Base-by-base conservation (phyloP, 2,113 vertebrate species). In the Pagrus major region DNA sequence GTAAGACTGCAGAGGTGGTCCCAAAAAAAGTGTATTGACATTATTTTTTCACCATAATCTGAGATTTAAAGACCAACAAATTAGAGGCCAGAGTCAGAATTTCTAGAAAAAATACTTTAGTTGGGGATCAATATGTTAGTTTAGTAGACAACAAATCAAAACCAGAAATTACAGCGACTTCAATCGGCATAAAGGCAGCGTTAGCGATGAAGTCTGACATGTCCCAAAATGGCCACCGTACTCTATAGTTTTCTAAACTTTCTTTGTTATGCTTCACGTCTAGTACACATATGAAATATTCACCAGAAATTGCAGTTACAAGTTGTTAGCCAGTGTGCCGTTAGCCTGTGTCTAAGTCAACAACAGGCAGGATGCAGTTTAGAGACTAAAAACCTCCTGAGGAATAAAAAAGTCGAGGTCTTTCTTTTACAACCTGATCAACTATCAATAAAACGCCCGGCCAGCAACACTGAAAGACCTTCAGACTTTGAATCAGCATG, bases 331-430 rank as follows among this genome's bases (percentile, higher is more conserved):
- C 63, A 52, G 49, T n/a, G 60, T 18, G 39, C 8, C 1, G 51
- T 20, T 8, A 31, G 37, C 47, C 9, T 18, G 10, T 1, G 51
- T 31, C 54, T 0, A 18, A 41, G 47, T 33, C 16, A 52, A 60
- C 46, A 42, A 41, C 9, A 33, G 54, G 11, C 31, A n/a, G 39
- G 59, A 60, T 12, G 74, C 66, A 61, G 41, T 5, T 77, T 25
- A 61, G 46, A 72, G 44, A 73, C 44, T 64, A 23, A 39, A 70
- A 72, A 71, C 42, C 51, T 78, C 77, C 60, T 1, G 74, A 75
- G 70, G 78, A 70, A 78, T n/a, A 29, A 71, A 64, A 71, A 1
- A 14, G 18, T 18, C 3, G 41, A 55, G 47, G n/a, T 46, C 21
- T 7, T 4, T 25, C 20, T 42, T 68, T 25, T n/a, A 1, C 54